These are phyloP conservation scores for Latrodectus hesperus DNA, from an alignment of 2,888 invertebrate species.

Conservation along the genomic window DNA sequence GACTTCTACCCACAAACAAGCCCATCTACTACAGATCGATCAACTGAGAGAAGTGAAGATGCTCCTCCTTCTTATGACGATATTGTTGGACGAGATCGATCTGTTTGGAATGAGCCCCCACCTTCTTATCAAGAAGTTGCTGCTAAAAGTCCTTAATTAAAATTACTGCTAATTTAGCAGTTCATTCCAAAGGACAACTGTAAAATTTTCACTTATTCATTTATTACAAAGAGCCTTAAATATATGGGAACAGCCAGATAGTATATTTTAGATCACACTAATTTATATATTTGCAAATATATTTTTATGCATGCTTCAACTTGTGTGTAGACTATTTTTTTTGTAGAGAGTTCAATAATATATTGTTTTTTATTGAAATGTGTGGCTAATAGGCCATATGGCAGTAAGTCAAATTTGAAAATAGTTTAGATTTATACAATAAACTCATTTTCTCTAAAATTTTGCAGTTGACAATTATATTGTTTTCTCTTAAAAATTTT, in stretches of 20 bases:
- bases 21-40: conserved; percentile 43
- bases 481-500: no score
- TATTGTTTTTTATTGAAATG: no score
- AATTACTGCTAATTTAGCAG: background rate
- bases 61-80: conserved; percentile 65
- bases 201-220: conserved; percentile 12
- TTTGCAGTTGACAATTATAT: no score
- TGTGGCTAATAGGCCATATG: no score
- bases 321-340: background rate
- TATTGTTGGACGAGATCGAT: conserved; percentile 53
- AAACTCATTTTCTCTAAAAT: no score
- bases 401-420: no score
- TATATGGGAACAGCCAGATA: conserved; percentile 57
- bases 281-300: conserved; percentile 4
- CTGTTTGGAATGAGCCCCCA: conserved; percentile 65
- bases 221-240: conserved; percentile 61
- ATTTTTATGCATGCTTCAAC: conserved; percentile 15
- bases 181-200: background rate
- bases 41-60: conserved; percentile 47
- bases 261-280: background rate
- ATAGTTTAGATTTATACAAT: no score
- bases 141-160: conserved; percentile 45
- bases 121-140: conserved; percentile 64
- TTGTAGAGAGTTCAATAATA: background rate
- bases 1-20: conserved; percentile 52